phyloP scores from a whole-genome alignment of 2,888 invertebrate genomes.

The Hanleya hanleyi region DNA sequence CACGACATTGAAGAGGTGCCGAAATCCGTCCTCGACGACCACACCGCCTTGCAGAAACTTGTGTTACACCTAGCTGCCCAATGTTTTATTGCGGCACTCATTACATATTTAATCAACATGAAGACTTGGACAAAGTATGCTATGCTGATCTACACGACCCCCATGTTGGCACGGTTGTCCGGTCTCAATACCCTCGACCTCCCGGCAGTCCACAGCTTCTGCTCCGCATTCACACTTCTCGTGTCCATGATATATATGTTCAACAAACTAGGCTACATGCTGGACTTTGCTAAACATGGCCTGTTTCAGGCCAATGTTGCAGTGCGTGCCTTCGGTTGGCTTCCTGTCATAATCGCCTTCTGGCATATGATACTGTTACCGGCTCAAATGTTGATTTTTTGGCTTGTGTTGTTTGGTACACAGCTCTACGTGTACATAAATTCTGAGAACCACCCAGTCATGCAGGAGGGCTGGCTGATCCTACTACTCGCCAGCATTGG shows the following conservation, averaged over 20 bases:
- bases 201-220: conserved; percentile 74
- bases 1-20: conserved; percentile 36
- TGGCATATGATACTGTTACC: conserved; percentile 75
- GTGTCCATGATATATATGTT: conserved; percentile 73
- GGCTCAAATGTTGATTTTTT: conserved; percentile 75
- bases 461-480: conserved; percentile 71
- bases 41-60: conserved; percentile 62
- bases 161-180: conserved; percentile 74
- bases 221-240: conserved; percentile 72
- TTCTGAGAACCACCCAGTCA: conserved; percentile 57
- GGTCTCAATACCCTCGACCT: conserved; percentile 72
- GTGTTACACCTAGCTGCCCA: conserved; percentile 70
- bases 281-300: conserved; percentile 65
- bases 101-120: conserved; percentile 73
- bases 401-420: conserved; percentile 74
- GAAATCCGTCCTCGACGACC: conserved; percentile 51
- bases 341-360: conserved; percentile 67
- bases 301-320: conserved; percentile 52
- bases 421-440: conserved; percentile 71
- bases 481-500: conserved; percentile 71
- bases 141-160: conserved; percentile 75
- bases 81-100: conserved; percentile 66
- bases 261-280: conserved; percentile 70
- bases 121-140: conserved; percentile 68
- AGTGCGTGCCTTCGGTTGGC: conserved; percentile 68